Evolutionary conservation across 2,888 invertebrate genomes (phyloP).

Genomic region (Drosophila testacea): DNA sequence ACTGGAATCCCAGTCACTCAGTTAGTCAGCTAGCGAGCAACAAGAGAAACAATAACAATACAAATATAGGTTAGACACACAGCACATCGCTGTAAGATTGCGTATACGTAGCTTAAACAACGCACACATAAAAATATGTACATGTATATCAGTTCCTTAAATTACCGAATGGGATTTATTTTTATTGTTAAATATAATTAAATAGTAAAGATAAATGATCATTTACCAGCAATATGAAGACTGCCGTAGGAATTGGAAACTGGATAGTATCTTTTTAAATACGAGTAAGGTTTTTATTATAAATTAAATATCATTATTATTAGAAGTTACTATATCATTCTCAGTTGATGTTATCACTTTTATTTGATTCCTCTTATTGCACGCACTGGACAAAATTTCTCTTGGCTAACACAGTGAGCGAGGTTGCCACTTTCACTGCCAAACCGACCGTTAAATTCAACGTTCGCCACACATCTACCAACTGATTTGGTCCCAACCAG

Average conservation of each 20-base stretch:
- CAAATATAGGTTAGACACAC: conserved; percentile 61
- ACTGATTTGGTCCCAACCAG: conserved; percentile 68
- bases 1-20: conserved; percentile 18
- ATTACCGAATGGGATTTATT: conserved; percentile 43
- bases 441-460: conserved; percentile 84
- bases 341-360: conserved; percentile 32
- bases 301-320: conserved; percentile 15
- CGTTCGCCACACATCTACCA: conserved; percentile 84
- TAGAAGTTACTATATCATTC: conserved; percentile 18
- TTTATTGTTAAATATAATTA: conserved; percentile 46
- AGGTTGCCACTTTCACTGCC: conserved; percentile 74
- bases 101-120: conserved; percentile 63
- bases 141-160: conserved; percentile 48
- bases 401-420: conserved; percentile 13
- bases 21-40: conserved; percentile 35
- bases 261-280: neutral
- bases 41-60: conserved; percentile 42
- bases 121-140: conserved; percentile 10
- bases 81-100: conserved; percentile 36
- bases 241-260: conserved; percentile 2
- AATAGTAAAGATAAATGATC: conserved; percentile 38
- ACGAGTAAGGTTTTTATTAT: neutral
- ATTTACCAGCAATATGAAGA: conserved; percentile 41
- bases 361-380: conserved; percentile 6
- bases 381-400: conserved; percentile 26